A percentile compares a stretch with the other conserved stretches of the same genome.
phyloP scores from a whole-genome alignment of 2,888 invertebrate species.

The Nephrotoma appendiculata region DNA sequence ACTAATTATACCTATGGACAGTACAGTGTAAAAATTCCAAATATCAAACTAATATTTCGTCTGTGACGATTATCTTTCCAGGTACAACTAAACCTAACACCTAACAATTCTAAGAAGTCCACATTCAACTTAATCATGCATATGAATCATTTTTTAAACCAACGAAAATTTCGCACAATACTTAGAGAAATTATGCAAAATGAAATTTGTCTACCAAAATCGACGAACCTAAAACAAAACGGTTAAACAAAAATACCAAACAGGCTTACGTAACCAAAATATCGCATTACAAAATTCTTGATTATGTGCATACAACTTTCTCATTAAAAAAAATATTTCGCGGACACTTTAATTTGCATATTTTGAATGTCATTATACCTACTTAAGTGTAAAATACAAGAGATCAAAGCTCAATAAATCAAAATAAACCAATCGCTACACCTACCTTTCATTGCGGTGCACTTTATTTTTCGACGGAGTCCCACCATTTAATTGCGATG shows the following conservation, averaged over 20 bases:
- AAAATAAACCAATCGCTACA: conserved; percentile 17
- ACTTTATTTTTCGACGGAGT: conserved; percentile 29
- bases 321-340: not conserved
- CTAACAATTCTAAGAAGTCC: too few species aligned
- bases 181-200: not conserved
- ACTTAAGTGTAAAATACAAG: not conserved
- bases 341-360: not conserved
- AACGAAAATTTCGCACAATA: not conserved
- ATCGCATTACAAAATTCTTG: not conserved
- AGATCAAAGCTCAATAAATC: conserved; percentile 7
- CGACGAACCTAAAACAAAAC: not conserved
- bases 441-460: conserved; percentile 19
- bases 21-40: too few species aligned
- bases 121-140: too few species aligned
- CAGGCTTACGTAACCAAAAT: not conserved
- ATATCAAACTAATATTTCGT: too few species aligned
- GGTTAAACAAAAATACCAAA: not conserved
- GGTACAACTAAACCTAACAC: too few species aligned
- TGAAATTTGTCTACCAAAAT: not conserved
- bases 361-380: not conserved
- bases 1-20: too few species aligned
- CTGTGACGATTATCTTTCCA: too few species aligned
- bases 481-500: conserved; percentile 14
- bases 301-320: not conserved
- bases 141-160: not conserved